Evolutionary conservation across 2,113 vertebrate genomes (phyloP).

Genomic region (Haplochromis vanheusdeni): DNA sequence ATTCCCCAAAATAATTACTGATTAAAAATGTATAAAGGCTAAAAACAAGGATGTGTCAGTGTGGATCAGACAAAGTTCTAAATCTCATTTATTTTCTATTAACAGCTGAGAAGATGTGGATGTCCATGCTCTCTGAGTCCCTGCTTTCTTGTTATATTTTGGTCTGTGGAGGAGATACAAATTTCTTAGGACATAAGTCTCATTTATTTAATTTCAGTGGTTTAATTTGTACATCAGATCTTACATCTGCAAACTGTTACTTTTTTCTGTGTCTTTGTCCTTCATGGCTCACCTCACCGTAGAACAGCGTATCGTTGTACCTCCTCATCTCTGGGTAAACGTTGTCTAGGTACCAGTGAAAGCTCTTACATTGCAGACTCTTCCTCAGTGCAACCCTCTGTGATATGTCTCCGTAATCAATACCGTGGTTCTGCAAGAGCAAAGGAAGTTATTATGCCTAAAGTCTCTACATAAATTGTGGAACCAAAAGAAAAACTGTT

Average conservation of each 20-base stretch:
- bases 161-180: background rate
- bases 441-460: background rate
- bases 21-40: background rate
- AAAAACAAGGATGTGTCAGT: background rate
- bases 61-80: background rate
- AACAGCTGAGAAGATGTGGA: background rate
- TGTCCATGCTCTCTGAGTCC: fast-evolving
- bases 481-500: background rate
- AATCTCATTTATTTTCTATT: background rate
- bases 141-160: background rate
- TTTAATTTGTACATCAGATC: background rate
- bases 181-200: background rate
- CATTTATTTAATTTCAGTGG: background rate
- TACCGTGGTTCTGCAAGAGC: slow-evolving; percentile 86
- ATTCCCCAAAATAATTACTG: background rate
- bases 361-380: slow-evolving; percentile 89
- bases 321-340: slow-evolving; percentile 96
- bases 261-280: background rate
- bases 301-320: slow-evolving; percentile 91
- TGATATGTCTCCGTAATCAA: slow-evolving; percentile 91
- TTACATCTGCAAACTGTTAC: background rate
- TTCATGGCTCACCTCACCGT: slow-evolving; percentile 84
- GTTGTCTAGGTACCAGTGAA: slow-evolving; percentile 97
- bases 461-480: background rate
- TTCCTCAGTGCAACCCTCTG: slow-evolving; percentile 83